Base-by-base conservation (phyloP, 2,113 vertebrate species). In the Myiozetetes cayanensis region DNA sequence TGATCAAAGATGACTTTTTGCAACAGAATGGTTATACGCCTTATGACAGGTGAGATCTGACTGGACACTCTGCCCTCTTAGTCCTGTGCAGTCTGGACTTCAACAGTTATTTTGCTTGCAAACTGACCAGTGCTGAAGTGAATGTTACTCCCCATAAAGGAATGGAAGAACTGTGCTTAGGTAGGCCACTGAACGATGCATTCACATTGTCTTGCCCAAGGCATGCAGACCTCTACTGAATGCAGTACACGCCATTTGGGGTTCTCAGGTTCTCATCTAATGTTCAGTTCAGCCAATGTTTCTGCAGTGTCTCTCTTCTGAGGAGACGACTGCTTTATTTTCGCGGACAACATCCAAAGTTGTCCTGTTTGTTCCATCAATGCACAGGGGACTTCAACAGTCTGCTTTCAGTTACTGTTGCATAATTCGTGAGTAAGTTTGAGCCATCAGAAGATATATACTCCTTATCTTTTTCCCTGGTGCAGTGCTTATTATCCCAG, bases 21-120 rank as follows among this genome's bases (percentile, higher is more conserved):
- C 99, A 99, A 93, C 99, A 99, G 97, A 99, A 99, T 72, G 99
- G 99, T 90, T 99, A 99, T 83, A 99, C 99, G 2, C 98, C 99
- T 41, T 99, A 99, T 39, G 99, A 99, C 98, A 98, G 99, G 99
- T 99, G 96, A 94, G 96, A 22, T 83, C 82, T 65, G 33, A 41
- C 14, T 77, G 50, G 33, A 59, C 79, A 12, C n/a, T 66, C 47
- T 87, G 23, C n/a, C 10, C 18, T 75, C 50, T 61, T 65, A 19
- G 46, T 88, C 73, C 52, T 74, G 44, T 16, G 4, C 65, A 55
- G 63, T 33, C 67, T 85, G 37, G 19, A 58, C 43, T 53, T 27
- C 53, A 49, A 10, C 11, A 41, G 31, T 71, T 79, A 3, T 41
- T 87, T 74, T 39, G 50, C 3, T 14, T 80, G 28, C 62, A 67